Evolutionary conservation across 2,113 vertebrate genomes (phyloP).

Genomic region (Rhea americana): DNA sequence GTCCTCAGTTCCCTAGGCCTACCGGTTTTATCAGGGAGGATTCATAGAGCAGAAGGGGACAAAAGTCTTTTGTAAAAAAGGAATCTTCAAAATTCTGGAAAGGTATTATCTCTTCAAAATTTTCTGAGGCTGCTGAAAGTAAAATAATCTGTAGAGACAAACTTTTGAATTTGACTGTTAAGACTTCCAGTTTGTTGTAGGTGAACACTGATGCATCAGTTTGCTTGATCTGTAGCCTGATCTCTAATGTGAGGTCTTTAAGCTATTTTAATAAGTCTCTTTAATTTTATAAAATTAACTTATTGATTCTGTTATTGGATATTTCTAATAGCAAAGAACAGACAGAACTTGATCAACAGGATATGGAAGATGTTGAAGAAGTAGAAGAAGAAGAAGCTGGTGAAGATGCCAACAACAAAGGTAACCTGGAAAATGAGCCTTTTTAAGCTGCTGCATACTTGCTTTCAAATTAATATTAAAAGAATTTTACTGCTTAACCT

Average conservation of each 20-base stretch:
- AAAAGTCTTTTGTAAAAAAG: neutral
- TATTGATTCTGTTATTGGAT: neutral
- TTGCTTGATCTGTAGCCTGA: neutral
- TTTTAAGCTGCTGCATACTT: neutral
- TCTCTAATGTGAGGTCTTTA: neutral
- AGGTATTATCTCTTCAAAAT: neutral
- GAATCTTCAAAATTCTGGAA: neutral
- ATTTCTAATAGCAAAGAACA: slow-evolving; percentile 90
- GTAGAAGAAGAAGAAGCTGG: slow-evolving; percentile 94
- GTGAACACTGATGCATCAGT: neutral
- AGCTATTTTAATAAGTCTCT: neutral
- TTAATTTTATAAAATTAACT: neutral
- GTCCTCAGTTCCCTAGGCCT: neutral
- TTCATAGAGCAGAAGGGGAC: neutral
- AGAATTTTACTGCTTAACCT: neutral
- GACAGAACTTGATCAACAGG: slow-evolving; percentile 94
- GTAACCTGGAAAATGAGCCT: slow-evolving; percentile 65
- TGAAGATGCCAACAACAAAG: slow-evolving; percentile 95
- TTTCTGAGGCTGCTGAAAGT: neutral
- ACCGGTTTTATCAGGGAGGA: neutral
- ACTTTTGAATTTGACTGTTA: neutral
- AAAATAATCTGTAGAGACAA: neutral
- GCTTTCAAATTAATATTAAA: neutral
- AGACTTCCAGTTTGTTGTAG: neutral
- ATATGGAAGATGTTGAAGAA: slow-evolving; percentile 98